These are phyloP conservation scores for Chaenocephalus aceratus DNA, from an alignment of 2,113 vertebrate genomes.

Conservation along the genomic window DNA sequence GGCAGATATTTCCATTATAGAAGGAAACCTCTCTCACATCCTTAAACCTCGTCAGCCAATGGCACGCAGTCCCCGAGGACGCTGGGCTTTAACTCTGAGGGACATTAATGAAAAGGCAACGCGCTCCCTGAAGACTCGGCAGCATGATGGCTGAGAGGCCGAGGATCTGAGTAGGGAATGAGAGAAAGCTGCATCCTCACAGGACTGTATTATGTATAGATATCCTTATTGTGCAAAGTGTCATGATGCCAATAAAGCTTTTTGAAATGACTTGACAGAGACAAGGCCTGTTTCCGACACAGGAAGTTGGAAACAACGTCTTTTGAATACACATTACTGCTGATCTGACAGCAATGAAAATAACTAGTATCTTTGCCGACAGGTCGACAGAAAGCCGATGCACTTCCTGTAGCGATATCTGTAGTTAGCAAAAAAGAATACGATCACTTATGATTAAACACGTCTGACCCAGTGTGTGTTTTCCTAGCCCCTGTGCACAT, in stretches of 20 bases:
- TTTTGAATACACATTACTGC: background rate
- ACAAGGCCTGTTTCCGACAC: background rate
- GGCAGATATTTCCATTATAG: slow-evolving; percentile 77
- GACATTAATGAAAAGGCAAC: slow-evolving; percentile 76
- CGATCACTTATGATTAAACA: slow-evolving; percentile 72
- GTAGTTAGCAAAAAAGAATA: slow-evolving; percentile 61
- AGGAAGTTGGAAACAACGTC: slow-evolving; percentile 4
- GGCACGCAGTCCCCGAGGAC: slow-evolving; percentile 72
- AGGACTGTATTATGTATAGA: too few relatives aligned
- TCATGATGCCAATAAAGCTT: too few relatives aligned
- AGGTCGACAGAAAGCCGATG: slow-evolving; percentile 48
- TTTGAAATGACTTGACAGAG: background rate
- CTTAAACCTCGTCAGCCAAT: slow-evolving; percentile 77
- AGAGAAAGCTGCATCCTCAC: too few relatives aligned
- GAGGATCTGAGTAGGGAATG: too few relatives aligned
- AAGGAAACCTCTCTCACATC: slow-evolving; percentile 74
- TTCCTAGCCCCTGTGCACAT: slow-evolving; percentile 9
- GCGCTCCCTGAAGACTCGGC: slow-evolving; percentile 58
- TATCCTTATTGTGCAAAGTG: too few relatives aligned
- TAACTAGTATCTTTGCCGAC: slow-evolving; percentile 1
- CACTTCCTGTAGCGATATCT: slow-evolving; percentile 63
- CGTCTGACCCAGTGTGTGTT: slow-evolving; percentile 84
- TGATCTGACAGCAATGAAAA: background rate
- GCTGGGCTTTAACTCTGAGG: slow-evolving; percentile 64
- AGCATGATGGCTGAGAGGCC: slow-evolving; percentile 39